Percentiles rank a stretch among this genome's conserved stretches.
phyloP scores from a whole-genome alignment of 2,888 invertebrate species.

The Oxystoma pomonae region DNA sequence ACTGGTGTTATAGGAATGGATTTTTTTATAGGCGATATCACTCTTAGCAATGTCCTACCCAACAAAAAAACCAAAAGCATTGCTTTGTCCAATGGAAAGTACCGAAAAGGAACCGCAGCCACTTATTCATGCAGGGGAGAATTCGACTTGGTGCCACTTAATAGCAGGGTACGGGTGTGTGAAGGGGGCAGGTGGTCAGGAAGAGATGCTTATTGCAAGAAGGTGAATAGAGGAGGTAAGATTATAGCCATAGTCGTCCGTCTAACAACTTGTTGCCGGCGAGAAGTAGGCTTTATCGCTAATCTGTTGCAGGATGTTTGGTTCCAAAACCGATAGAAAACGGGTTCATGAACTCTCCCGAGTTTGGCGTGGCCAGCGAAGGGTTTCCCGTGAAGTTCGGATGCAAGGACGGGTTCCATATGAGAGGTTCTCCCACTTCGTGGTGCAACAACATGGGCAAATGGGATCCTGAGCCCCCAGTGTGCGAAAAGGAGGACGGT shows the following conservation, averaged over 20 bases:
- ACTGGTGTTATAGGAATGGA: too few relatives aligned
- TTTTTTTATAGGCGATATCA: slow-evolving; percentile 7
- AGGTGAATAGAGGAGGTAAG: slow-evolving; percentile 8
- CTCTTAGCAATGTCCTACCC: not conserved
- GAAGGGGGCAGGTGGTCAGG: slow-evolving; percentile 47
- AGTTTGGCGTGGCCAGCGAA: slow-evolving; percentile 3
- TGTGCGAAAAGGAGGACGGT: slow-evolving; percentile 21
- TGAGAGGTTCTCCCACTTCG: slow-evolving; percentile 39
- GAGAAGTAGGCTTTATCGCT: too few relatives aligned
- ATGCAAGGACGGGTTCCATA: slow-evolving; percentile 41
- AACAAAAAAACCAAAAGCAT: slow-evolving; percentile 13
- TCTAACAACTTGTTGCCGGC: too few relatives aligned
- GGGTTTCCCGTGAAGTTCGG: slow-evolving; percentile 35
- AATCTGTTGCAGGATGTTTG: slow-evolving; percentile 33
- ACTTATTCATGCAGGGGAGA: slow-evolving; percentile 41
- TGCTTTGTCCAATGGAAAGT: slow-evolving; percentile 28
- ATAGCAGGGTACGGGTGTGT: slow-evolving; percentile 42
- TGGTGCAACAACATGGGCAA: slow-evolving; percentile 43
- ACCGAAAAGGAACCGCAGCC: slow-evolving; percentile 41
- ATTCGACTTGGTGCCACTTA: slow-evolving; percentile 38
- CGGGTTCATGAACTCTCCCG: slow-evolving; percentile 40
- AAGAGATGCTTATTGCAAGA: slow-evolving; percentile 38
- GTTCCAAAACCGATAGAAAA: slow-evolving; percentile 38
- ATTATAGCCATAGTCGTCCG: too few relatives aligned
- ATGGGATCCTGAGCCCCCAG: slow-evolving; percentile 42